These are phyloP conservation scores for Tragelaphus buxtoni DNA, from an alignment of 2,113 vertebrate genomes.

Conservation along the genomic window DNA sequence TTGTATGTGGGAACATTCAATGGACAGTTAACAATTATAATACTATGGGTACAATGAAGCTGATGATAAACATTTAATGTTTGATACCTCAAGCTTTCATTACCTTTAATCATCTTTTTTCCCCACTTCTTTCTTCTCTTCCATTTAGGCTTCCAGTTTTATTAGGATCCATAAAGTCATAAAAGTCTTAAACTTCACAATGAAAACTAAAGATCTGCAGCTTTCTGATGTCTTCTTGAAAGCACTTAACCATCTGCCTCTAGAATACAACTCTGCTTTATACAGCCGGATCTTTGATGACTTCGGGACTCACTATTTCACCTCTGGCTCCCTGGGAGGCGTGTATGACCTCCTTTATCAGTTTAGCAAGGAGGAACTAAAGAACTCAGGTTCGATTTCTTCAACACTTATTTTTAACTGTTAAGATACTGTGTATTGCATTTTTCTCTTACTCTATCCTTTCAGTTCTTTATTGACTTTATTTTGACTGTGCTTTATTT, in stretches of 20 bases:
- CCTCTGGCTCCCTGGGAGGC: conserved; percentile 89
- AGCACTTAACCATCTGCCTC: conserved; percentile 88
- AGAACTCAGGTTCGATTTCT: conserved; percentile 83
- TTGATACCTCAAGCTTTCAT: neutral
- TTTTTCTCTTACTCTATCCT: neutral
- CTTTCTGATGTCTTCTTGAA: conserved; percentile 88
- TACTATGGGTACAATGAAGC: neutral
- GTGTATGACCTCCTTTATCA: conserved; percentile 94
- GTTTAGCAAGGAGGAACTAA: conserved; percentile 86
- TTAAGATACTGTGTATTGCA: neutral
- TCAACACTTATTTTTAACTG: neutral
- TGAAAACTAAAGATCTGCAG: conserved; percentile 84
- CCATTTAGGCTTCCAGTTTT: conserved; percentile 89
- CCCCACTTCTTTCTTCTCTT: neutral
- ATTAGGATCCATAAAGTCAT: conserved; percentile 89
- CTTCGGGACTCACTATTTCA: conserved; percentile 95
- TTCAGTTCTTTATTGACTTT: neutral
- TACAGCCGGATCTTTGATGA: conserved; percentile 92
- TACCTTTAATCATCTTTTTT: neutral
- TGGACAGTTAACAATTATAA: neutral
- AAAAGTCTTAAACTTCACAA: conserved; percentile 88
- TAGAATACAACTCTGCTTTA: conserved; percentile 92
- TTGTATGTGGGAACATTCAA: neutral
- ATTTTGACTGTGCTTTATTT: neutral
- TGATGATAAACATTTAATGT: neutral